Evolutionary conservation across 2,888 invertebrate species (phyloP), one percentile per base, ranked within the genome.

Genomic region (Brachycybe producta): DNA sequence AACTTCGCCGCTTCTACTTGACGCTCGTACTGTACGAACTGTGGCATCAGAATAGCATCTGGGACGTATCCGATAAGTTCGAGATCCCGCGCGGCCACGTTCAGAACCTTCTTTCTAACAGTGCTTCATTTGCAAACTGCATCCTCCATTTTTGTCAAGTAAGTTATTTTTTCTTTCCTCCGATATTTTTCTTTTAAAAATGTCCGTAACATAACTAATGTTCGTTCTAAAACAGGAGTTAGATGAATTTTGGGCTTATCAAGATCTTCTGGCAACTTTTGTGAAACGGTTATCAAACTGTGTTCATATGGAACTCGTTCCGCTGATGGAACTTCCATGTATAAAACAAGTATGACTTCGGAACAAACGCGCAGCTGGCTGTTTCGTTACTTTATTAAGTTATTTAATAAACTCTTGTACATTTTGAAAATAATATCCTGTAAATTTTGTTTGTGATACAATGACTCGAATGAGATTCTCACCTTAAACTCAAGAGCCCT

Each of bases 261-360:
- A 76, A 26, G 78, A 83, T 56, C 70, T 95, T 54, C 71, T 97
- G 51, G 74, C 69, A 21, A 77, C 77, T 54, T 79, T 95, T 63
- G 76, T 80, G 27, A 73, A 77, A 57, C 74, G 81, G 52, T 73
- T 95, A 59, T 78, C 82, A 54, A 79, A 84, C 64, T 90, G 90
- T 67, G 85, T 85, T 52, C 77, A 82, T 8, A 71, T 75, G 1
- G 90, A 91, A 58, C 70, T 95, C 49, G 70, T 80, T 28, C 80
- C 81, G 11, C 72, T 97, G 19, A 78, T 95, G 79, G 84, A 88
- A 57, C 73, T 95, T 57, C 92, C 94, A 1, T 77, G 79, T 19
- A 88, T 95, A 2, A 86, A 83, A 72, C 79, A 82, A 69, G 82
- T 82, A 67, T n/a, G n/a, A n/a, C n/a, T n/a, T n/a, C n/a, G n/a